A percentile compares a stretch with the other conserved stretches of the same genome.
Conservation (phyloP, 2,888 invertebrate species). For the Agrotis ipsilon region DNA sequence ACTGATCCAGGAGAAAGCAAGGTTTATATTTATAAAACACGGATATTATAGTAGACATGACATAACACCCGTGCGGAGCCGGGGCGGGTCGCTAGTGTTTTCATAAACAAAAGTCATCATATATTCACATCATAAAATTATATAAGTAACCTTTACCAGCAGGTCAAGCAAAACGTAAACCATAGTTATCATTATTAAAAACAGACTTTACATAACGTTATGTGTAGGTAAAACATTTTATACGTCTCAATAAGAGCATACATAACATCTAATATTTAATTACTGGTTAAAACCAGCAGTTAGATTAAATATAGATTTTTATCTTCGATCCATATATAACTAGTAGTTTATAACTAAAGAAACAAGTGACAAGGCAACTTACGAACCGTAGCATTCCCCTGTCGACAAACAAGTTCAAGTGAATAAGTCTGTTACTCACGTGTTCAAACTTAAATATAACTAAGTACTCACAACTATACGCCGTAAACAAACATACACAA, state of each 20-base stretch:
- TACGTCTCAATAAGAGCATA: not conserved
- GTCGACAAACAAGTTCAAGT: not conserved
- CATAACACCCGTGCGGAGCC: too few species aligned
- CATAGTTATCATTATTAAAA: not conserved
- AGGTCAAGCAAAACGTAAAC: not conserved
- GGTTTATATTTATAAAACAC: too few species aligned
- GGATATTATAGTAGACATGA: too few species aligned
- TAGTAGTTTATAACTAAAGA: too few species aligned
- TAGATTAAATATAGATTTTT: not conserved
- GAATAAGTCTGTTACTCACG: not conserved
- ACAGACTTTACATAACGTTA: not conserved
- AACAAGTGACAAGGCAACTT: too few species aligned
- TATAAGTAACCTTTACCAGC: not conserved
- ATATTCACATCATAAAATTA: too few species aligned
- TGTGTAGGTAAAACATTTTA: not conserved
- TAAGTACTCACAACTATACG: not conserved
- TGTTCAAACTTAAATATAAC: not conserved
- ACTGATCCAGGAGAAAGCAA: too few species aligned
- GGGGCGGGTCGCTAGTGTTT: too few species aligned
- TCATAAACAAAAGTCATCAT: too few species aligned
- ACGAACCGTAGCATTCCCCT: too few species aligned
- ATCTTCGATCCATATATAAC: not conserved
- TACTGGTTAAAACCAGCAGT: too few species aligned
- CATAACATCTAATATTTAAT: not conserved
- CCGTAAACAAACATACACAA: not conserved